Base-by-base conservation (phyloP, 2,888 invertebrate genomes). In the Syritta pipiens region DNA sequence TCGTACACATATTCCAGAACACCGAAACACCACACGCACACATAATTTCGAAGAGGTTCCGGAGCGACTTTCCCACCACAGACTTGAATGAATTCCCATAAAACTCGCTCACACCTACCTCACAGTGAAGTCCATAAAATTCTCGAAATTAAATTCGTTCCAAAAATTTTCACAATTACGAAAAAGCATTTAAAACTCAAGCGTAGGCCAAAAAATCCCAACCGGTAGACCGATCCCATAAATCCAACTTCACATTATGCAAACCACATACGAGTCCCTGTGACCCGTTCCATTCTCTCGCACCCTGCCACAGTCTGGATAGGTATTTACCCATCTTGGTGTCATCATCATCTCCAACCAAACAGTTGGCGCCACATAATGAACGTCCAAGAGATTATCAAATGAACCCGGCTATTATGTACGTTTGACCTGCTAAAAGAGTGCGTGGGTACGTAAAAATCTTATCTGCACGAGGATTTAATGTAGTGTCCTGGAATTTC, bases 401-500 rank as follows among this genome's bases (percentile, higher is more conserved):
- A 79, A 79, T 74, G 48, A 49, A 49, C 35, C 55, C 74, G 35
- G 59, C 67, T 53, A 60, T 65, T 48, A 46, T 59, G 44, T 32
- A 3, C 32, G 53, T 46, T 67, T 46, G 59, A 65, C 63, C 71
- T 57, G 49, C 28, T 48, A 57, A 46, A 69, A 49, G 72, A 65
- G 48, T 26, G 3, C 32, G 26, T 46, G 42, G 42, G 51, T 32
- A 32, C 67, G 74, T 79, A 67, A 67, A 79, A 79, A 79, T 79
- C 79, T 68, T 79, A 79, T 74, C 74, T 74, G 44, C 24, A 35
- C 55, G 67, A 79, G 79, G 79, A 74, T 79, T 79, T 79, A 79
- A 79, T 79, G n/a, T n/a, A 67, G 72, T 74, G 74, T 67, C 72
- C 79, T 74, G 67, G 67, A 79, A 79, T 79, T 79, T 74, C 79